These are phyloP conservation scores for Melipona quadrifasciata DNA, from an alignment of 1,140 invertebrate genomes.

Conservation along the genomic window DNA sequence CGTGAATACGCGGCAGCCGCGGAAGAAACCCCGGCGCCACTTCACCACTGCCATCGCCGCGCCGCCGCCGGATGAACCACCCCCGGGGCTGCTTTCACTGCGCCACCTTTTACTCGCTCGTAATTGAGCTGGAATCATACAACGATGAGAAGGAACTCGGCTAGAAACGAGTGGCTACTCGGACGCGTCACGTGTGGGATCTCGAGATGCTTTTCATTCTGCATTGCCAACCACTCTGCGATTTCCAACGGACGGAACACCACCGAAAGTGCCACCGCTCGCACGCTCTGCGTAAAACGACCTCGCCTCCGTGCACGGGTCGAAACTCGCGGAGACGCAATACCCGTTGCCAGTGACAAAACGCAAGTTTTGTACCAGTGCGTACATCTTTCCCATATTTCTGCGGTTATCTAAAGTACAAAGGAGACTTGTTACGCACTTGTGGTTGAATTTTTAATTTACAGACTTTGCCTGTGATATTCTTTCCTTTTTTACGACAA, in stretches of 20 bases:
- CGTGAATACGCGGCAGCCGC: conserved; percentile 31
- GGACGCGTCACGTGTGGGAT: conserved; percentile 57
- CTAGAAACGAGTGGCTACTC: conserved; percentile 62
- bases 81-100: conserved; percentile 32
- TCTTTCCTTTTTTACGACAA: neutral
- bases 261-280: neutral
- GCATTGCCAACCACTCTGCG: neutral
- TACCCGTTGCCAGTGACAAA: neutral
- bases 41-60: conserved; percentile 43
- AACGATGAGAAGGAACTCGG: conserved; percentile 49
- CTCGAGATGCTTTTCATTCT: conserved; percentile 55
- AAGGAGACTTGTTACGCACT: neutral
- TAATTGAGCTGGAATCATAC: conserved; percentile 61
- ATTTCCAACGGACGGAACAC: neutral
- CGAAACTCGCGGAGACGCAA: neutral
- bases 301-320: neutral
- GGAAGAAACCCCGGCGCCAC: conserved; percentile 52
- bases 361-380: neutral
- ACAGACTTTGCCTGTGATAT: neutral
- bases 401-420: too few relatives aligned
- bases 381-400: too few relatives aligned
- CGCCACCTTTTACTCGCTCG: conserved; percentile 54
- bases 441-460: neutral
- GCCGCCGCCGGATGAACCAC: conserved; percentile 9
- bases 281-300: neutral